A percentile compares a stretch with the other conserved stretches of the same genome.
phyloP scores from a whole-genome alignment of 2,113 vertebrate genomes.

The Vicugna pacos region DNA sequence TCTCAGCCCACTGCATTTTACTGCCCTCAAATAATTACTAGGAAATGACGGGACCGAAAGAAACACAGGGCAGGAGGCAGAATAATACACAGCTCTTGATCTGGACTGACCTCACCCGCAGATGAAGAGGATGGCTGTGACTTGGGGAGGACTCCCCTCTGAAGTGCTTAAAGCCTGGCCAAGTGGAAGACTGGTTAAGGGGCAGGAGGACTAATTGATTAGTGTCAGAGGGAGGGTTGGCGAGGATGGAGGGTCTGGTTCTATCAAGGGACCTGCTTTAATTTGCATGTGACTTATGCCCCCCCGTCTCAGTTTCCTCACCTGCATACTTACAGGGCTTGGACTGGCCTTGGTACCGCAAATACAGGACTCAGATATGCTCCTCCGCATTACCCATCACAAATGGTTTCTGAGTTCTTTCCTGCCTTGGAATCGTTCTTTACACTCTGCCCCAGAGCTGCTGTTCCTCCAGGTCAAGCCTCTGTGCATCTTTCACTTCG shows the following conservation, averaged over 20 bases:
- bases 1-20: not conserved
- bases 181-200: no score
- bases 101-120: not conserved
- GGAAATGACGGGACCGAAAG: not conserved
- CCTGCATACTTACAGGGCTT: not conserved
- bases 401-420: not conserved
- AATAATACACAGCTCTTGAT: not conserved
- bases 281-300: no score
- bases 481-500: not conserved
- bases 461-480: not conserved
- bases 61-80: not conserved
- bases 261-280: not conserved
- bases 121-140: not conserved
- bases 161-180: not conserved
- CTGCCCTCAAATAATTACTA: not conserved
- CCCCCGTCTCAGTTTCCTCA: not conserved
- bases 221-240: not conserved
- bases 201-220: not conserved
- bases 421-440: not conserved
- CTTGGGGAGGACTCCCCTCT: no score
- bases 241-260: not conserved
- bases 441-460: not conserved
- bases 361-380: no score
- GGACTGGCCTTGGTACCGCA: not conserved
- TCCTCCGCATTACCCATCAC: not conserved